Evolutionary conservation across 2,113 vertebrate species (phyloP).

Genomic region (Equus quagga): DNA sequence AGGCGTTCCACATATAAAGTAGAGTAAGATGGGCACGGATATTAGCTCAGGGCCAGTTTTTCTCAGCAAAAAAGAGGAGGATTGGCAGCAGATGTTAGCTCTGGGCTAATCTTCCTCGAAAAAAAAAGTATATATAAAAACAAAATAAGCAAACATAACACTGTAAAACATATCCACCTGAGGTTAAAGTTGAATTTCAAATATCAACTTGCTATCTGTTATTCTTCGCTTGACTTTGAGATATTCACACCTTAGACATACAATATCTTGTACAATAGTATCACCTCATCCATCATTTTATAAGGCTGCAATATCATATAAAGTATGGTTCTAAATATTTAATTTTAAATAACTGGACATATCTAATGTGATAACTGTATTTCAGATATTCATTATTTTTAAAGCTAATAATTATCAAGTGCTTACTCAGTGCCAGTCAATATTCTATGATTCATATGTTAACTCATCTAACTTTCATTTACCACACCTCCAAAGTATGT

Average conservation of each 20-base stretch:
- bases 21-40: too few relatives aligned
- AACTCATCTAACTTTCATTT: not conserved
- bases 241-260: not conserved
- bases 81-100: too few relatives aligned
- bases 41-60: too few relatives aligned
- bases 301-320: not conserved
- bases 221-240: conserved; percentile 32
- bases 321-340: not conserved
- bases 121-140: too few relatives aligned
- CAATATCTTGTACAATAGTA: not conserved
- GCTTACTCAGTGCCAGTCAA: not conserved
- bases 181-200: conserved; percentile 37
- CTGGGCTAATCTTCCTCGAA: too few relatives aligned
- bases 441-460: not conserved
- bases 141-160: not conserved
- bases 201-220: not conserved
- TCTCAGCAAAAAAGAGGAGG: too few relatives aligned
- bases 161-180: conserved; percentile 41
- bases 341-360: not conserved
- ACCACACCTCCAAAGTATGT: not conserved
- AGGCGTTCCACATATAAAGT: too few relatives aligned
- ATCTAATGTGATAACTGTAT: not conserved
- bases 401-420: conserved; percentile 23
- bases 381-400: not conserved
- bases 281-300: not conserved